phyloP scores from a whole-genome alignment of 1,140 invertebrate species.

The Rhynchophorus ferrugineus region DNA sequence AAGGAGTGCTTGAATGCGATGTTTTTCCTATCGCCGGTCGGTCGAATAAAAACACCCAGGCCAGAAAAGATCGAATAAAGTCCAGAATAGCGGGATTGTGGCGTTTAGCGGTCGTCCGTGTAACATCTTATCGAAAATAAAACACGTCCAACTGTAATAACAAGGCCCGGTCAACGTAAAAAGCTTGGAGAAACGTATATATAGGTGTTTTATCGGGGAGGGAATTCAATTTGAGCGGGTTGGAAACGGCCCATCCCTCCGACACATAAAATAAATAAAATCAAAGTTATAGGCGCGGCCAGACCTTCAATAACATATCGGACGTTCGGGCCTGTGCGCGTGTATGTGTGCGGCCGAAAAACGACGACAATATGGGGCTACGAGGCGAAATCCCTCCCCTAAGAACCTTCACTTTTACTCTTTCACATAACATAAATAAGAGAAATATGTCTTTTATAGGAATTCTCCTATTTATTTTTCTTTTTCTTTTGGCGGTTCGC shows the following conservation, averaged over 20 bases:
- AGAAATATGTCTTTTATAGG: too few relatives aligned
- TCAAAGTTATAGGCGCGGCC: neutral
- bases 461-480: too few relatives aligned
- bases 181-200: neutral
- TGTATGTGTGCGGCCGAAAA: neutral
- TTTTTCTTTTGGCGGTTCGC: too few relatives aligned
- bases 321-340: too few relatives aligned
- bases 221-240: neutral
- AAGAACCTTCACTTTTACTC: too few relatives aligned
- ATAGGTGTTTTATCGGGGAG: neutral
- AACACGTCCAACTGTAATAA: slow-evolving; percentile 3
- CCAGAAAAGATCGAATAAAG: neutral
- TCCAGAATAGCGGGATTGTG: neutral
- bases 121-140: neutral
- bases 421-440: too few relatives aligned
- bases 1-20: too few relatives aligned
- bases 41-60: too few relatives aligned
- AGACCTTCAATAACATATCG: neutral
- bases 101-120: neutral
- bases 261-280: neutral
- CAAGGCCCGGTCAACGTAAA: neutral
- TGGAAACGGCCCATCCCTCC: neutral
- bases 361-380: neutral
- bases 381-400: too few relatives aligned
- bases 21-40: too few relatives aligned